These are phyloP conservation scores for Urocitellus parryii DNA, from an alignment of 2,113 vertebrate species.

Conservation along the genomic window DNA sequence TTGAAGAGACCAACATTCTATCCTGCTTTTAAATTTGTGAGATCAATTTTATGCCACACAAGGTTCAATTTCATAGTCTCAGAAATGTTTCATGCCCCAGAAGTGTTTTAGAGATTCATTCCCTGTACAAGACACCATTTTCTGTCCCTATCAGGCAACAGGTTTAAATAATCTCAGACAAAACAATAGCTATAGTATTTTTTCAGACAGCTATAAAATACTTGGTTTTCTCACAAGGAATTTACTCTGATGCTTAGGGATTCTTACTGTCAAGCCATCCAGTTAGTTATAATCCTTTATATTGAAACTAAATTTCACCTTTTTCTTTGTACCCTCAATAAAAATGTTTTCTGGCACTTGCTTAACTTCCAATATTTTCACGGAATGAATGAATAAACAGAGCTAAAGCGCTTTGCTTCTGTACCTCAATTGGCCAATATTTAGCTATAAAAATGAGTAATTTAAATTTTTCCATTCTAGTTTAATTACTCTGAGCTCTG, in stretches of 20 bases:
- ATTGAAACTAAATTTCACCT: neutral
- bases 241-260: slow-evolving; percentile 29
- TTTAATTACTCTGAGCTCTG: neutral
- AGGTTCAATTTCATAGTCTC: slow-evolving; percentile 52
- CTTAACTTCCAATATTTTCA: neutral
- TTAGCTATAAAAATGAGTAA: slow-evolving; percentile 22
- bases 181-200: slow-evolving; percentile 27
- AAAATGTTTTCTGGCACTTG: neutral
- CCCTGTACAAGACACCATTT: neutral
- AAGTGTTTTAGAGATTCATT: slow-evolving; percentile 47
- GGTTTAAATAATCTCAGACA: neutral
- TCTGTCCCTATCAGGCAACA: neutral
- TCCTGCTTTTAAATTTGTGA: slow-evolving; percentile 52
- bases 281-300: neutral
- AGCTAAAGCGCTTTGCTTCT: neutral
- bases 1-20: neutral
- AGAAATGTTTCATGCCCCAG: neutral
- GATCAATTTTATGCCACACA: neutral
- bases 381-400: neutral
- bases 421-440: neutral
- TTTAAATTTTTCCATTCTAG: neutral
- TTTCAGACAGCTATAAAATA: slow-evolving; percentile 42
- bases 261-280: neutral
- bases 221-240: slow-evolving; percentile 29
- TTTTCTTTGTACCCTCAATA: neutral